phyloP scores from a whole-genome alignment of 2,888 invertebrate species.

The Zhengitettix transpicula region DNA sequence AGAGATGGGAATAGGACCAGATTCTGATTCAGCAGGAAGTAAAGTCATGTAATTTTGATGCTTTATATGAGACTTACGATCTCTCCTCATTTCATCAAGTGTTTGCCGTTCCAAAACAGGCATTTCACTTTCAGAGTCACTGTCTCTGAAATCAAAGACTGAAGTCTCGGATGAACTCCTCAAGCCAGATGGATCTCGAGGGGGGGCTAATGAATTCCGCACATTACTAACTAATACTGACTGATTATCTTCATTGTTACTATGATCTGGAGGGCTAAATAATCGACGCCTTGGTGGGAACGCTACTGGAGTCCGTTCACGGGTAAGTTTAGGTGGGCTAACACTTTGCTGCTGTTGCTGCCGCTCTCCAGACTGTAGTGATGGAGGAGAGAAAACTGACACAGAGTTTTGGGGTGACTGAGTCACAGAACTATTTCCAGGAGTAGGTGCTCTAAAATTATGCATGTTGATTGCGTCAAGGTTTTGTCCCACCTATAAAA shows the following conservation, averaged over 20 bases:
- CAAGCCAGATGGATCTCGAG: constrained; percentile 28
- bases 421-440: constrained; percentile 8
- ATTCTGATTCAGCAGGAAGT: constrained; percentile 1
- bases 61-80: constrained; percentile 39
- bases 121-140: constrained; percentile 44
- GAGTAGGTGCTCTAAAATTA: constrained; percentile 8
- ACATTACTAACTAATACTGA: background rate
- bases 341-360: constrained; percentile 10
- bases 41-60: constrained; percentile 17
- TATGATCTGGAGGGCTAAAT: constrained; percentile 44
- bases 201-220: constrained; percentile 15
- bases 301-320: constrained; percentile 22
- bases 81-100: constrained; percentile 43
- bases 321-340: constrained; percentile 31
- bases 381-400: constrained; percentile 8
- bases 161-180: constrained; percentile 44
- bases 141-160: constrained; percentile 45
- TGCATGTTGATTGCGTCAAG: constrained; percentile 7
- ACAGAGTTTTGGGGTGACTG: constrained; percentile 10
- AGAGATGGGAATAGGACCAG: constrained; percentile 13
- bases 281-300: constrained; percentile 22
- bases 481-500: constrained; percentile 16
- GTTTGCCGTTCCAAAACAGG: constrained; percentile 46
- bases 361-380: background rate
- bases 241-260: constrained; percentile 13